phyloP scores from a whole-genome alignment of 2,797 vertebrate species.

The Varecia variegata region DNA sequence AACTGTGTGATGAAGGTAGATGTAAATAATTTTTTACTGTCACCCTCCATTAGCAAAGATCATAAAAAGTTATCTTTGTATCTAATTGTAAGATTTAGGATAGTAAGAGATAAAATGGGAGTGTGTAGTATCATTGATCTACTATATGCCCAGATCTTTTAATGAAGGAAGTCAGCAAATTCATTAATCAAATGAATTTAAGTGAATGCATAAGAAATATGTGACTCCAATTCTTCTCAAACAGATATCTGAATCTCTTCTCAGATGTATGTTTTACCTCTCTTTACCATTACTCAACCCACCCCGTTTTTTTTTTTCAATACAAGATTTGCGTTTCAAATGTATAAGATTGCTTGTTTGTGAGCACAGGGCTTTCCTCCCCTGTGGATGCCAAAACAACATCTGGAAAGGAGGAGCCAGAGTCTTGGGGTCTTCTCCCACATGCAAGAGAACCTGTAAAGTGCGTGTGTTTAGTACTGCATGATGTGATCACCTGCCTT shows the following conservation, averaged over 20 bases:
- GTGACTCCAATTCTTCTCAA: background rate
- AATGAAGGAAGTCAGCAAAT: background rate
- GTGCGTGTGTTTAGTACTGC: rapidly evolving
- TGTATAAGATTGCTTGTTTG: background rate
- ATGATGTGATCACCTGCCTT: background rate
- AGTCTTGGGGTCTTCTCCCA: background rate
- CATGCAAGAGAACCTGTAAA: background rate
- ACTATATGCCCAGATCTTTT: background rate
- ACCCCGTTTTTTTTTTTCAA: background rate
- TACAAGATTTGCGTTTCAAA: background rate
- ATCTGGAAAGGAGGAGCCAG: background rate
- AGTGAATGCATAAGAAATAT: background rate
- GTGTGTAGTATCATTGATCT: background rate
- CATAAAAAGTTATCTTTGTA: background rate
- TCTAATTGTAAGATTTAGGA: background rate
- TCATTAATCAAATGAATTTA: slow-evolving; percentile 20
- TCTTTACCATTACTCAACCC: background rate
- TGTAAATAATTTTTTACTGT: background rate
- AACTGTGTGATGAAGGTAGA: background rate
- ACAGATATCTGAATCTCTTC: background rate
- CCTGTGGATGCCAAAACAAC: background rate
- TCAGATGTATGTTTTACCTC: background rate
- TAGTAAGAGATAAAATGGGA: background rate
- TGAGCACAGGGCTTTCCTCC: background rate
- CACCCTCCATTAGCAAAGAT: background rate